Percentiles rank a stretch among this genome's conserved stretches.
Conservation (phyloP, 2,888 invertebrate genomes). For the Zelleria hepariella region DNA sequence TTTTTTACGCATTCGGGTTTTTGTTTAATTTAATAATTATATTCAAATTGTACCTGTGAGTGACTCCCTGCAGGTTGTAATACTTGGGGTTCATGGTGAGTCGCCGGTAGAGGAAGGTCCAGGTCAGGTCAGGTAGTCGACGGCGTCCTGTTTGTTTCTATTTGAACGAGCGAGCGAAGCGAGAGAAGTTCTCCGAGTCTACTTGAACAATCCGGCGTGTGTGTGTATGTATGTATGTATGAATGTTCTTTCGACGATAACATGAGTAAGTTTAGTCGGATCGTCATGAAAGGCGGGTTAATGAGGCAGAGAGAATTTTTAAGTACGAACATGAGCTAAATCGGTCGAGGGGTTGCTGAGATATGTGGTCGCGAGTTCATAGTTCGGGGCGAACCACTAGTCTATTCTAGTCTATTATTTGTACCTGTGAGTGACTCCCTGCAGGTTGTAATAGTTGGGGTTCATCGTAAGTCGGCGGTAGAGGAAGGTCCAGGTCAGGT, state of each 20-base stretch:
- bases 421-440: conserved; percentile 90
- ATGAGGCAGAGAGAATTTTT: conserved; percentile 99
- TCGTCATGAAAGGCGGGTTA: too few relatives aligned
- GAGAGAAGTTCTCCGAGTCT: too few relatives aligned
- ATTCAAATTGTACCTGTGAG: conserved; percentile 86
- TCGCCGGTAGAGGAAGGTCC: conserved; percentile 98
- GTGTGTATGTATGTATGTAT: too few relatives aligned
- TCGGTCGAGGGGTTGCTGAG: too few relatives aligned
- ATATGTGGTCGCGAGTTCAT: too few relatives aligned
- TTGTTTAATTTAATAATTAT: not conserved
- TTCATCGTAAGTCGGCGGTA: conserved; percentile 98
- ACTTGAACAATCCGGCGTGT: too few relatives aligned
- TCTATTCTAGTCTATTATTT: too few relatives aligned
- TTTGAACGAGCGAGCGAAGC: too few relatives aligned
- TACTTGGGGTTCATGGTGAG: conserved; percentile 99
- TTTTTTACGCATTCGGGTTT: too few relatives aligned
- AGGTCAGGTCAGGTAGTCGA: conserved; percentile 99
- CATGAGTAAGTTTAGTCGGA: too few relatives aligned
- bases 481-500: conserved; percentile 98
- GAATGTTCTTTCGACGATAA: too few relatives aligned
- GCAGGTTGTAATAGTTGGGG: conserved; percentile 99
- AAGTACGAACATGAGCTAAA: conserved; percentile 65
- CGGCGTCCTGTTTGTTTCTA: conserved; percentile 99
- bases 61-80: conserved; percentile 97
- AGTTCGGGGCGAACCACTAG: too few relatives aligned